These are phyloP conservation scores for Dioctria rufipes DNA, from an alignment of 2,888 invertebrate genomes.

Conservation along the genomic window DNA sequence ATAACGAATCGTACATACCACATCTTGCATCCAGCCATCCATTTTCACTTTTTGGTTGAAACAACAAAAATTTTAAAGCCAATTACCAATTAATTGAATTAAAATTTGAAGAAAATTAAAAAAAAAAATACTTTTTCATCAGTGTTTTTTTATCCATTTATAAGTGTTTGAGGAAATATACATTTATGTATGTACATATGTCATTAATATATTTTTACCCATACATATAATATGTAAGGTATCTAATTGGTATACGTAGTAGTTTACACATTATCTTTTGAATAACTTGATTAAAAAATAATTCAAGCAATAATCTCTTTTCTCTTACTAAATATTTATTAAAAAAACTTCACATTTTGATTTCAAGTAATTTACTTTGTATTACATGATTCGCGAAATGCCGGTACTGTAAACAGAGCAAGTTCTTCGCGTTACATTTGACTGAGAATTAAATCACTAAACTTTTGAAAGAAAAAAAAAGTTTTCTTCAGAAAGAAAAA, in stretches of 20 bases:
- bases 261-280: neutral
- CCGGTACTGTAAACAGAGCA: slow-evolving; percentile 32
- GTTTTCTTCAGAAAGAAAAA: neutral
- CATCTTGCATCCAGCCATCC: slow-evolving; percentile 51
- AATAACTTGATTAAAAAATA: neutral
- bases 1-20: slow-evolving; percentile 30
- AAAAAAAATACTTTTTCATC: no score
- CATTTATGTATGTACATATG: no score
- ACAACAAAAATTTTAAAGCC: neutral
- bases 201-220: no score
- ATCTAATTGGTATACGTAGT: no score
- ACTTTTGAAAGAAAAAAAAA: neutral
- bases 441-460: no score
- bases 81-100: neutral
- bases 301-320: no score
- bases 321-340: neutral
- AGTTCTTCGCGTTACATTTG: no score
- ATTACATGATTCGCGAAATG: slow-evolving; percentile 15
- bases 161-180: no score
- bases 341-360: slow-evolving; percentile 21
- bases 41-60: neutral
- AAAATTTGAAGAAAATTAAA: no score
- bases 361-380: neutral
- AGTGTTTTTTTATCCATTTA: no score
- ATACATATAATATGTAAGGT: no score